Base-by-base conservation (phyloP, 2,797 vertebrate genomes). In the Taenioides sp. region DNA sequence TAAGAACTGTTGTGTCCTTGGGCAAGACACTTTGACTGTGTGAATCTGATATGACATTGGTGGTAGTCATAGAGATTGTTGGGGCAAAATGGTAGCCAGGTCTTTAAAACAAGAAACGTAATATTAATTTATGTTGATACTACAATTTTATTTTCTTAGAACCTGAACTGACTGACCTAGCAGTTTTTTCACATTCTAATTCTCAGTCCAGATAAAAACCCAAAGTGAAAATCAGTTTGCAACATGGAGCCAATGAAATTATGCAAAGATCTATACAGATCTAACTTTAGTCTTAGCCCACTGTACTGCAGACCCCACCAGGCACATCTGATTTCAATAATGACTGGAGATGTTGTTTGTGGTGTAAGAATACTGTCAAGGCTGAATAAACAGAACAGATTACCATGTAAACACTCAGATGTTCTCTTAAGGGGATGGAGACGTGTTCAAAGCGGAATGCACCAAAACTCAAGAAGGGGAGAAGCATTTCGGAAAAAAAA, bases 321-420 rank as follows among this genome's bases (percentile, higher is more conserved):
- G 52, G 52, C 66, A 37, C 31, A 37, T 37, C 50, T 57, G 52
- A 67, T 67, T 67, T 67, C 66, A 67, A 67, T 67, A 54, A 67
- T 55, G 50, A 70, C 28, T 25, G 14, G 22, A 23, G 65, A 57
- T 74, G 37, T 67, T 67, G 66, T 67, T 62, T 57, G 52, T 67
- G 52, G 50, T 57, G 31, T 67, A 67, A 69, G 67, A 69, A 69
- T 69, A 69, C 55, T 64, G 47, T 69, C 67, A 59, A 37, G 27
- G 34, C 61, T 74, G 73, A 63, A 69, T 65, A 69, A 74, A 69
- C 73, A 69, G 63, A 27, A 49, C 22, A 25, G 67, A 34, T 65
- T 59, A 69, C 31, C 52, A 65, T 50, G 37, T 65, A 69, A 65
- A 74, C 37, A 69, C 67, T 58, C 28, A 6, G 23, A 60, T 72